Conservation (phyloP, 2,113 vertebrate genomes). For the Dipodomys spectabilis region DNA sequence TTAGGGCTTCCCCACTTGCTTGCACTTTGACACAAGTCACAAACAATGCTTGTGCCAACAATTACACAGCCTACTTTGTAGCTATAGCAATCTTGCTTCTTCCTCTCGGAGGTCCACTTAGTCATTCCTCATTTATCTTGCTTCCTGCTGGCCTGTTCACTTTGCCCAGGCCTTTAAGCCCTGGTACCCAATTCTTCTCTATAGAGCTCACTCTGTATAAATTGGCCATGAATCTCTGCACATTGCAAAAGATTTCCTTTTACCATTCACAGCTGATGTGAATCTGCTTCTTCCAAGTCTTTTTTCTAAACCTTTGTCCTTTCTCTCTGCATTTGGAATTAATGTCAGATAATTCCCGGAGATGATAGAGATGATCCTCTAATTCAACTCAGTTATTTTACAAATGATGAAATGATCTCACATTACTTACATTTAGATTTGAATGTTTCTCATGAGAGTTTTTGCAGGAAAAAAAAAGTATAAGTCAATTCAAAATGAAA, state of each 20-base stretch:
- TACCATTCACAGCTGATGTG: neutral
- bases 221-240: neutral
- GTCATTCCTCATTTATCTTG: constrained; percentile 1
- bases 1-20: constrained; percentile 42
- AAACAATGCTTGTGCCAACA: constrained; percentile 50
- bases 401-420: constrained; percentile 19
- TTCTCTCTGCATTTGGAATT: neutral
- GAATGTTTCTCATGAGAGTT: constrained; percentile 38
- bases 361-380: neutral
- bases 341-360: neutral
- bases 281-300: neutral
- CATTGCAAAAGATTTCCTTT: neutral
- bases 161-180: neutral
- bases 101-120: constrained; percentile 56
- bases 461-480: constrained; percentile 36
- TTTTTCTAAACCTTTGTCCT: neutral
- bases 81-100: neutral
- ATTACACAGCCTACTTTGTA: constrained; percentile 46
- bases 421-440: constrained; percentile 31
- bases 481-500: constrained; percentile 35
- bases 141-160: constrained; percentile 17
- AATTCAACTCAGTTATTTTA: neutral
- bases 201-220: neutral
- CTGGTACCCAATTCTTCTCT: neutral
- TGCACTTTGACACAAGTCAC: constrained; percentile 59